A percentile compares a stretch with the other conserved stretches of the same genome.
phyloP scores from a whole-genome alignment of 2,888 invertebrate species.

The Nemoura dubitans region DNA sequence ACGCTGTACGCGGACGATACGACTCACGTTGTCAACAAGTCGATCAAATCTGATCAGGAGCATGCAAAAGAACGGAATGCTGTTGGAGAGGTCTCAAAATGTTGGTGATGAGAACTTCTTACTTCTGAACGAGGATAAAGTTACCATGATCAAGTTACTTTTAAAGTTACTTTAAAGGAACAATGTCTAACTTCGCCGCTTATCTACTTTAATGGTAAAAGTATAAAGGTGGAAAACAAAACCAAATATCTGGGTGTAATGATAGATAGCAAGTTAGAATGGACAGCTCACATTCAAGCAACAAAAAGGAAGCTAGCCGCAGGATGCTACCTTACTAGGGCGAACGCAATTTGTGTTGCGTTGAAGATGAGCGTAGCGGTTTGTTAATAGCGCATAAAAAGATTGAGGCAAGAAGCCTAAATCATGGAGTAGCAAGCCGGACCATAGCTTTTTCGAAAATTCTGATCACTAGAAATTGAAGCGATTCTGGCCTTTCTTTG shows the following conservation, averaged over 20 bases:
- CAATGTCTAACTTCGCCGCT: neutral
- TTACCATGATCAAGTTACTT: neutral
- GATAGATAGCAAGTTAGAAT: slow-evolving; percentile 5
- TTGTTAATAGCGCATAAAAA: too few species aligned
- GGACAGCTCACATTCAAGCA: slow-evolving; percentile 19
- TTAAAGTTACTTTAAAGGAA: too few species aligned
- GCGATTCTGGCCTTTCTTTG: too few species aligned
- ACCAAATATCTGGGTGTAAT: slow-evolving; percentile 23
- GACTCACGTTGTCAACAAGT: slow-evolving; percentile 27
- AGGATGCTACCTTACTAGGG: slow-evolving; percentile 2
- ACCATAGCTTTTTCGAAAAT: too few species aligned
- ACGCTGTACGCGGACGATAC: slow-evolving; percentile 25
- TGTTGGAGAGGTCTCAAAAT: neutral
- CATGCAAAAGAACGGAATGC: neutral
- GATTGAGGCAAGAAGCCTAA: too few species aligned
- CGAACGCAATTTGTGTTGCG: too few species aligned
- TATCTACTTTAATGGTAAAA: slow-evolving; percentile 13
- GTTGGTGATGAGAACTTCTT: neutral
- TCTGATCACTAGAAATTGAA: too few species aligned
- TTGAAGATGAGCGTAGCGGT: too few species aligned
- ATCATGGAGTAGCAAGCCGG: too few species aligned
- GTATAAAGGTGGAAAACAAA: neutral
- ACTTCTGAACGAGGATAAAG: neutral
- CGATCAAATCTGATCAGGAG: slow-evolving; percentile 26
- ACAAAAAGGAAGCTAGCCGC: neutral